Base-by-base conservation (phyloP, 2,113 vertebrate species). In the Myrmecophaga tridactyla region DNA sequence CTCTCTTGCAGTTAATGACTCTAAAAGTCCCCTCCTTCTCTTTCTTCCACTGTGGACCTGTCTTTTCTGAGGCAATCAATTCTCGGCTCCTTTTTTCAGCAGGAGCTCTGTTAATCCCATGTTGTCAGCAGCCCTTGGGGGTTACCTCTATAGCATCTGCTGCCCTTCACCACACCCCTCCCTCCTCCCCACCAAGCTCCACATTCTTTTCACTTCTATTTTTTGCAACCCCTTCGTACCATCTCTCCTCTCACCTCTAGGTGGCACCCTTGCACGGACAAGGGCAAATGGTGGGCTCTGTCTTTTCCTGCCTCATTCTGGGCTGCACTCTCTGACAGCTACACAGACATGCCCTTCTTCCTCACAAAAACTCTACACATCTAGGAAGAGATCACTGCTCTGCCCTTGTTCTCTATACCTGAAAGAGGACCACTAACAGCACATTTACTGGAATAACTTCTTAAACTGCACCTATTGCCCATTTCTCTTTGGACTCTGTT, bases 271-370 rank as follows among this genome's bases (percentile, higher is more conserved):
- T 88, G 73, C 62, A 46, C 6, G 0, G 7, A 25, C 18, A 21
- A 53, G 92, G 90, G 76, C 48, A 85, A 56, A 34, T 41, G 76
- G 29, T 53, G 1, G 11, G n/a, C 31, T 39, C 4, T 6, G 36
- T 11, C 23, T 15, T 41, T 9, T 3, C 0, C 3, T 0, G 27
- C 34, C n/a, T 31, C 21, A 0, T 12, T 1, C 69, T 18, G 70
- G 27, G 13, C 18, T 25, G 20, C 31, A 29, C 36, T 41, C 65
- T 56, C 67, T 12, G 7, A 34, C 8, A 20, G 15, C 25, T 25
- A 14, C 27, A 3, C 1, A 48, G 29, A 3, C 7, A 10, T 1
- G 0, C 12, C 27, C 34, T 62, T 41, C n/a, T 41, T 29, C 34
- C 77, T 20, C n/a, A 4, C n/a, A 8, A 18, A 87, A 14, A 60